Evolutionary conservation across 1,140 invertebrate genomes (phyloP), one percentile per base, ranked within the genome.

Genomic region (Proctacanthus coquilletti): DNA sequence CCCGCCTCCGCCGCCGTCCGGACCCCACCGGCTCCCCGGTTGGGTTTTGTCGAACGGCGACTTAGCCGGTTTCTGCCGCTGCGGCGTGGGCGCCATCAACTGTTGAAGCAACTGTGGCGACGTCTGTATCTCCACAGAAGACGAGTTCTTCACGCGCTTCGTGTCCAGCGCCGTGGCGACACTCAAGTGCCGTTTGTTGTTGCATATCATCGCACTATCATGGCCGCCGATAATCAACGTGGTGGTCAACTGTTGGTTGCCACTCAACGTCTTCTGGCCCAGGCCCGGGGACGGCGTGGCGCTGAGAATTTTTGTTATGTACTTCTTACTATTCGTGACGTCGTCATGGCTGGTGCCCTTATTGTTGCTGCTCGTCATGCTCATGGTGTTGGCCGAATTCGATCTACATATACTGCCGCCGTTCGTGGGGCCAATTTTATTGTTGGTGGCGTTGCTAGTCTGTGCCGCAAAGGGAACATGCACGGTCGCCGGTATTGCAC

Each of bases 71-170:
- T 15, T 14, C 27, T 21, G 30, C 34, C 15, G 19, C 13, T 37
- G 36, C 11, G 15, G 34, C 30, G 49, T 42, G 39, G 45, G 44
- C 34, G 47, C 49, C 10, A 48, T 56, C 4, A 51, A 47, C 42
- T 52, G 52, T 42, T 53, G 56, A 11, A 59, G 42, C 21, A 54
- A 39, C 34, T 56, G 51, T 4, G 50, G 41, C 13, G 49, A 29
- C 19, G 34, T 18, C 10, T 21, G 13, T 18, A 32, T 46, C 23
- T 55, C 49, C 9, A 51, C 38, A 17, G 38, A 41, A 18, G 38
- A 38, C 29, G 47, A 46, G 42, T 47, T 51, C 45, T 56, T 56
- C 19, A 56, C 20, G 23, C 53, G 50, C 43, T 56, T 56, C 2
- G 53, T 46, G 25, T 56, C 53, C 20, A 51, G 42, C 0, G 40